Base-by-base conservation (phyloP, 2,113 vertebrate genomes). In the Turnix velox region DNA sequence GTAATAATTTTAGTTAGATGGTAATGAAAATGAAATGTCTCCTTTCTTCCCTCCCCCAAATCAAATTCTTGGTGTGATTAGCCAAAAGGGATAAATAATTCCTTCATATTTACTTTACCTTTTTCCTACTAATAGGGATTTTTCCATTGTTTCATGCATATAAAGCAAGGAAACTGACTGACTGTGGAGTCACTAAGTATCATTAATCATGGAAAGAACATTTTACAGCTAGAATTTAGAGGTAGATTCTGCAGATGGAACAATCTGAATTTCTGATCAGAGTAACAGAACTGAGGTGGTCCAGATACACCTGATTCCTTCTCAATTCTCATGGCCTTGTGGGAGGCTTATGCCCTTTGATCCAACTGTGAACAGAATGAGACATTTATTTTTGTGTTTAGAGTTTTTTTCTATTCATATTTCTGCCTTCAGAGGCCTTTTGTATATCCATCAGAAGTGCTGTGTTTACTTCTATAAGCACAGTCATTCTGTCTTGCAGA, bases 31-130 rank as follows among this genome's bases (percentile, higher is more conserved):
- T 61, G 37, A 57, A 87, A 42, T 31, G 6, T 30, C 5, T 18
- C 7, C 7, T 14, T 0, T 1, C 0, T 4, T n/a, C 12, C 4
- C 5, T 13, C 5, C 7, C 1, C 17, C 12, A 9, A 12, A 0
- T 14, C 7, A 67, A 63, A 85, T 63, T 93, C 20, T 46, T 58
- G 39, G 42, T 63, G 55, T 66, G 28, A 31, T 78, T n/a, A 84
- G 12, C 69, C 33, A 87, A 73, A 73, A 57, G 14, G 4, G 18
- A 11, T 42, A 67, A 89, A 54, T 49, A 59, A 74, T 52, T 52
- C 7, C 18, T 57, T 73, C 76, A 30, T 4, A 8, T 68, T 71
- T 62, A 2, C 30, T 31, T 82, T 62, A 10, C 14, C 49, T 88
- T 87, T 58, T 61, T 23, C 12, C 14, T 46, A 51, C 5, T 7